These are phyloP conservation scores for Mesocentrotus franciscanus DNA, from an alignment of 53 echinoderm and acorn worm species.

Conservation along the genomic window DNA sequence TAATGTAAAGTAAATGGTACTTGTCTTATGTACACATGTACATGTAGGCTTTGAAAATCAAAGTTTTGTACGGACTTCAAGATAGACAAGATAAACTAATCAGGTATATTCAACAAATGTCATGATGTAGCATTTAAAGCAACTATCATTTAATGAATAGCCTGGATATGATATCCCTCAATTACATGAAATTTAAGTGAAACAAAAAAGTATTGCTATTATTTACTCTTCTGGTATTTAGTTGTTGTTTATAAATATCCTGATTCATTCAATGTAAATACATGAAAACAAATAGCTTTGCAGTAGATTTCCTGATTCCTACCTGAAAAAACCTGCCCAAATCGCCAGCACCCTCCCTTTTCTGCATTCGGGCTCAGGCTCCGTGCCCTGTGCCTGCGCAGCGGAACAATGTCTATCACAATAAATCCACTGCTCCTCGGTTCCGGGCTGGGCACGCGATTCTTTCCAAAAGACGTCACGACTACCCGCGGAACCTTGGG, in stretches of 20 bases:
- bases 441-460: neutral
- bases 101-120: too few relatives aligned
- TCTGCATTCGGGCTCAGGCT: constrained; percentile 42
- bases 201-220: neutral
- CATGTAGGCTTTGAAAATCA: neutral
- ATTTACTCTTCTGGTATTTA: too few relatives aligned
- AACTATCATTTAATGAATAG: too few relatives aligned
- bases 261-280: neutral
- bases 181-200: neutral
- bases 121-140: too few relatives aligned
- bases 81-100: too few relatives aligned
- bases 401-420: constrained; percentile 44
- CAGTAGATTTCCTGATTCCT: neutral
- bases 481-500: neutral
- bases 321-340: constrained; percentile 50
- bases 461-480: neutral
- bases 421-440: constrained; percentile 50
- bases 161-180: neutral
- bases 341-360: constrained; percentile 37
- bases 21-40: neutral
- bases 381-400: constrained; percentile 32
- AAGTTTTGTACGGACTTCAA: too few relatives aligned
- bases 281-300: neutral
- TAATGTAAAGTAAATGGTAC: neutral
- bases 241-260: too few relatives aligned